Evolutionary conservation across 2,113 vertebrate genomes (phyloP).

Genomic region (Zosterops japonicus): DNA sequence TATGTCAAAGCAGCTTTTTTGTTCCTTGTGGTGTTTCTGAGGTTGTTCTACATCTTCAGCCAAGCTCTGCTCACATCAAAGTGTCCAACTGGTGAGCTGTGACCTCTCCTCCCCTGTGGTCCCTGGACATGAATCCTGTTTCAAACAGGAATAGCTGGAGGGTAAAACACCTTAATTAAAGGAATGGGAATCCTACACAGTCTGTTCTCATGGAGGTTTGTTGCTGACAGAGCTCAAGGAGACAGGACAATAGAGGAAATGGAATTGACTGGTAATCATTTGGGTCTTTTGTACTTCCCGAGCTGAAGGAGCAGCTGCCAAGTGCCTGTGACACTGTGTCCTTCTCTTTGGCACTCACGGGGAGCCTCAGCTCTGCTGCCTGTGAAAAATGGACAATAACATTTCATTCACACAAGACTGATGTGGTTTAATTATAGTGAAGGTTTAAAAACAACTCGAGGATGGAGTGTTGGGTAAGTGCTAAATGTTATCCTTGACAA

Average conservation of each 20-base stretch:
- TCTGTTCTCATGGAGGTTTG: neutral
- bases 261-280: neutral
- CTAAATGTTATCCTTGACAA: neutral
- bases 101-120: neutral
- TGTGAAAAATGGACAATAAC: neutral
- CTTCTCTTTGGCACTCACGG: neutral
- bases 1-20: neutral
- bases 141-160: neutral
- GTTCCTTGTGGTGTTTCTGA: neutral
- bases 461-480: neutral
- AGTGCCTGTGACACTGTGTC: neutral
- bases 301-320: neutral
- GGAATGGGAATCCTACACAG: neutral
- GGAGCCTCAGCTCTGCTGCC: neutral
- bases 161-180: neutral
- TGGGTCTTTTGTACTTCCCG: neutral
- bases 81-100: neutral
- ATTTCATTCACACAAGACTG: neutral
- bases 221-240: neutral
- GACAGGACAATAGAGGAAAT: neutral
- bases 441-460: slow-evolving; percentile 30
- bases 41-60: neutral
- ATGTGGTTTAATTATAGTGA: slow-evolving; percentile 16
- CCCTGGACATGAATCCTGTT: neutral
- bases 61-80: neutral